These are phyloP conservation scores for Agrotis clavis DNA, from an alignment of 2,888 invertebrate species.

Conservation along the genomic window DNA sequence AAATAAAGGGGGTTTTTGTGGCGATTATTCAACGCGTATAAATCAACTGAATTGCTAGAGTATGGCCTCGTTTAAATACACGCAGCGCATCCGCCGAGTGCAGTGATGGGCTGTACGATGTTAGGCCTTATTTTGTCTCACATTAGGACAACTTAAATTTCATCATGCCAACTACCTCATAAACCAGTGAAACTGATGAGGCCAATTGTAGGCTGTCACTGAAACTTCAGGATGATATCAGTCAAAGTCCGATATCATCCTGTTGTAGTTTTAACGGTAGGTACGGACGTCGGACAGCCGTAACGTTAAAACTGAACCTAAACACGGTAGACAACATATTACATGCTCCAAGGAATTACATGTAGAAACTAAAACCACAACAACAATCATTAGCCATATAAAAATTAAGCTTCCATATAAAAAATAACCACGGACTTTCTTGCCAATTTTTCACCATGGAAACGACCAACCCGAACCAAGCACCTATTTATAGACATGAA, in stretches of 20 bases:
- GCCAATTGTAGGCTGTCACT: not conserved
- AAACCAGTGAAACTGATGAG: not conserved
- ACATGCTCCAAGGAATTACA: not conserved
- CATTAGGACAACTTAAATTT: not conserved
- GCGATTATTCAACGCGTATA: no score
- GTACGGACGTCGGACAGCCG: no score
- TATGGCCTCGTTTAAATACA: no score
- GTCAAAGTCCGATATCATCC: not conserved
- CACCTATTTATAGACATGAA: no score
- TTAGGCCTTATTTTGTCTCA: not conserved
- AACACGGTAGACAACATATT: not conserved
- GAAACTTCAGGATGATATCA: not conserved
- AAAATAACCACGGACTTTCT: no score
- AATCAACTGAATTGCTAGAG: no score
- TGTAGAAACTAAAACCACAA: not conserved
- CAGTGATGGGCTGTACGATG: no score
- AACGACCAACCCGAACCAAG: no score
- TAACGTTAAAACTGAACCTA: not conserved
- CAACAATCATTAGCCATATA: not conserved
- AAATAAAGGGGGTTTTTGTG: not conserved
- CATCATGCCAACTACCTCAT: not conserved
- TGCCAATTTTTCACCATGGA: no score
- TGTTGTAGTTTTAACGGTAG: no score
- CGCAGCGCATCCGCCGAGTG: no score
- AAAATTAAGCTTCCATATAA: not conserved